Evolutionary conservation across 2,888 invertebrate species (phyloP).

Genomic region (Heliconius cydno): DNA sequence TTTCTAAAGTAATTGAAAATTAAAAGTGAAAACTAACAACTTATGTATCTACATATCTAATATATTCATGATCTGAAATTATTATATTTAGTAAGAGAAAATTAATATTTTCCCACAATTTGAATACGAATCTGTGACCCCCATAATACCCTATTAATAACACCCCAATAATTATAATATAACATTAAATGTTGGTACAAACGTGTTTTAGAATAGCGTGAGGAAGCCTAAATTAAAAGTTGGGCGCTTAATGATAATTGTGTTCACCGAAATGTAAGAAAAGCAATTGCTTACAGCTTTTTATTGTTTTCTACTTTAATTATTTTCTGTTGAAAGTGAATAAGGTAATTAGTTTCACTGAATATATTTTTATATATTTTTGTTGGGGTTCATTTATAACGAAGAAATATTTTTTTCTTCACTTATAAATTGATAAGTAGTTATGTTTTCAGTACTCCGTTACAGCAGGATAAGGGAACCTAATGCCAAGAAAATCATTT

Average conservation of each 20-base stretch:
- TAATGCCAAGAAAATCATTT: no score
- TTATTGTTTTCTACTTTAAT: constrained; percentile 28
- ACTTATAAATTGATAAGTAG: no score
- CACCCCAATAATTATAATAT: constrained; percentile 2
- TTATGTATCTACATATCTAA: no score
- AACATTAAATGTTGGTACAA: constrained; percentile 1
- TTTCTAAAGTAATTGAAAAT: no score
- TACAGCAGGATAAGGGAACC: no score
- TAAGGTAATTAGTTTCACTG: background rate
- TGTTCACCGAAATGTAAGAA: constrained; percentile 42
- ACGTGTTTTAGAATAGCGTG: constrained; percentile 40
- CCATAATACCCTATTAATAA: background rate
- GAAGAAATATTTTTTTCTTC: background rate
- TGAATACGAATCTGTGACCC: background rate
- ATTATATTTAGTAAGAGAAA: no score
- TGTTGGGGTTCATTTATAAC: background rate
- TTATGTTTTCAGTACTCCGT: no score
- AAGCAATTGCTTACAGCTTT: constrained; percentile 42
- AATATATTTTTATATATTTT: no score
- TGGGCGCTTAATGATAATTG: constrained; percentile 45
- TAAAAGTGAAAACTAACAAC: no score
- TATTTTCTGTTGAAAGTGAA: constrained; percentile 19
- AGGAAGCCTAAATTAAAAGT: constrained; percentile 41
- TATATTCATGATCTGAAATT: no score
- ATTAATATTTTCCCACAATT: background rate